Percentiles rank a stretch among this genome's conserved stretches.
These are phyloP conservation scores for Micoletzkya japonica DNA, from an alignment of 2,888 invertebrate species.

Conservation along the genomic window DNA sequence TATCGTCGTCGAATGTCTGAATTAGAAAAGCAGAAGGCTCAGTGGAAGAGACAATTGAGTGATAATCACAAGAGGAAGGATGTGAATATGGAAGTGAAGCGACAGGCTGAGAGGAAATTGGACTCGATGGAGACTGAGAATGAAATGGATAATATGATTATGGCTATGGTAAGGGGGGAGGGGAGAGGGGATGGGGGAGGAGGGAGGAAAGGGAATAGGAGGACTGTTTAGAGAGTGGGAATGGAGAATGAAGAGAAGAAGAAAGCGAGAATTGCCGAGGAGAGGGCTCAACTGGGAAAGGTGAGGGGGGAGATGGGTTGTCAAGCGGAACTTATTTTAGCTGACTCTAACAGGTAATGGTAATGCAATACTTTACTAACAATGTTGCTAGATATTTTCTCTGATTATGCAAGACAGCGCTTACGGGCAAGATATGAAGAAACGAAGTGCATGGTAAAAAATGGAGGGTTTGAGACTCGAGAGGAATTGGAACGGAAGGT, in stretches of 20 bases:
- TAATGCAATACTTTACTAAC: background rate
- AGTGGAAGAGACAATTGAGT: background rate
- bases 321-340: background rate
- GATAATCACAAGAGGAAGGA: slow-evolving; percentile 9
- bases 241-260: background rate
- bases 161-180: background rate
- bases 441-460: background rate
- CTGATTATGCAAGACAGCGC: background rate
- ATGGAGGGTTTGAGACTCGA: background rate
- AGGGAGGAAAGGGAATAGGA: too few species aligned
- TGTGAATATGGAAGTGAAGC: background rate
- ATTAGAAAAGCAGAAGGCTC: background rate
- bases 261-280: background rate
- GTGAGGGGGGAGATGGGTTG: background rate
- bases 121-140: slow-evolving; percentile 5
- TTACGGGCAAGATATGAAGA: background rate
- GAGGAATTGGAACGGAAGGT: background rate
- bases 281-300: slow-evolving; percentile 4
- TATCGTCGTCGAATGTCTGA: too few species aligned
- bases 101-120: slow-evolving; percentile 2
- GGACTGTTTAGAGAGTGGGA: background rate
- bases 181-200: slow-evolving; percentile 6
- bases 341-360: background rate
- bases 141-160: background rate
- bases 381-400: background rate